Conservation (phyloP, 2,888 invertebrate genomes). For the Mythimna loreyi region DNA sequence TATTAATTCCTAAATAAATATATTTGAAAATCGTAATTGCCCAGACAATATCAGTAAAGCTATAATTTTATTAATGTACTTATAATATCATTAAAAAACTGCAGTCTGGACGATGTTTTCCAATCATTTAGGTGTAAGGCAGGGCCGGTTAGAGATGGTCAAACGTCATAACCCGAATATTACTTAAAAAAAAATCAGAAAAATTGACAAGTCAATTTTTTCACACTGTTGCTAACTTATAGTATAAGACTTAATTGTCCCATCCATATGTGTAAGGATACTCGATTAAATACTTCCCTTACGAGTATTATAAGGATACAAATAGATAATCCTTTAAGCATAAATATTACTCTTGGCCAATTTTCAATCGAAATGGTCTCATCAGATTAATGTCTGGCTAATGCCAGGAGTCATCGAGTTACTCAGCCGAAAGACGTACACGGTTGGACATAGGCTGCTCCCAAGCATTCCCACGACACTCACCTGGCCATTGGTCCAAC, state of each 20-base stretch:
- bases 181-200: not conserved
- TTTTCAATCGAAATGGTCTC: too few relatives aligned
- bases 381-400: too few relatives aligned
- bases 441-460: too few relatives aligned
- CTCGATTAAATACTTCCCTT: conserved; percentile 1
- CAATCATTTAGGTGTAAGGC: conserved; percentile 34
- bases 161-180: not conserved
- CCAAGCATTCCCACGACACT: too few relatives aligned
- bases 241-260: conserved; percentile 28
- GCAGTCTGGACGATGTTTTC: conserved; percentile 25
- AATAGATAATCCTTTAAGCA: not conserved
- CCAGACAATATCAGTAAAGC: conserved; percentile 30
- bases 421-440: too few relatives aligned
- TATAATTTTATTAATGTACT: conserved; percentile 28
- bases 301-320: conserved; percentile 2
- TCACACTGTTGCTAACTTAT: conserved; percentile 3
- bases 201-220: not conserved
- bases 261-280: conserved; percentile 48
- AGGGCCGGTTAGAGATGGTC: conserved; percentile 22
- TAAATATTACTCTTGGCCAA: too few relatives aligned
- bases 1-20: conserved; percentile 23
- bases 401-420: too few relatives aligned
- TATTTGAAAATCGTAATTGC: conserved; percentile 15
- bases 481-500: too few relatives aligned
- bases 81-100: conserved; percentile 3